Base-by-base conservation (phyloP, 2,113 vertebrate genomes). In the Microtus montanus region DNA sequence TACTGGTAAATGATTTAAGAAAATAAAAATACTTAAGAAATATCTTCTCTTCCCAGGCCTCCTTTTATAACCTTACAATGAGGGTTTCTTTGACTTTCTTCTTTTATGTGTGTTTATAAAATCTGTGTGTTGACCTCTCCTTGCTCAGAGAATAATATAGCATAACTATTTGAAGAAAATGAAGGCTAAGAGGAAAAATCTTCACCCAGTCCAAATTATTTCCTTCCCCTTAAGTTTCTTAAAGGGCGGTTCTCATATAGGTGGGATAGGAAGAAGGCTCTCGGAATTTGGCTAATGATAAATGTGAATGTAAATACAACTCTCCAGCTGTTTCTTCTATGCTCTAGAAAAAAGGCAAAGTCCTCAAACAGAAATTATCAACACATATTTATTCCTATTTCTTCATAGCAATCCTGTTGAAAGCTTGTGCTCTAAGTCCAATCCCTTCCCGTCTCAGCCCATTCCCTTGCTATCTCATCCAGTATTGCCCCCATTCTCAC, bases 151-250 rank as follows among this genome's bases (percentile, higher is more conserved):
- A 80, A 85, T 19, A 89, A 15, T n/a, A 41, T 54, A 89, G 84
- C 74, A 82, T 85, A 89, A 91, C 47, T 87, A 13, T 87, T 80
- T 87, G 17, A 14, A 90, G 30, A 24, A 28, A 95, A 96, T 66
- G 28, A 15, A 96, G 4, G n/a, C 66, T 71, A 49, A 58, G 11
- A 95, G 90, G 5, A 95, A 66, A 54, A 71, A 28, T 74, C 33
- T 75, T 95, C 66, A 90, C 24, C 26, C 82, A 19, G 15, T 66
- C 28, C 19, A 86, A 79, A 79, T 87, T n/a, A 61, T 87, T 85
- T 93, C 68, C 28, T 84, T 78, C 49, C 54, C 17, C 52, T 94
- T 89, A 89, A 89, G 66, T 89, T 82, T 47, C 58, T 92, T 83
- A 92, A 92, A 44, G 30, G 52, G 30, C 41, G 7, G 7, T 64